Conservation (phyloP, 2,888 invertebrate species). For the Sarcophaga subvicina region DNA sequence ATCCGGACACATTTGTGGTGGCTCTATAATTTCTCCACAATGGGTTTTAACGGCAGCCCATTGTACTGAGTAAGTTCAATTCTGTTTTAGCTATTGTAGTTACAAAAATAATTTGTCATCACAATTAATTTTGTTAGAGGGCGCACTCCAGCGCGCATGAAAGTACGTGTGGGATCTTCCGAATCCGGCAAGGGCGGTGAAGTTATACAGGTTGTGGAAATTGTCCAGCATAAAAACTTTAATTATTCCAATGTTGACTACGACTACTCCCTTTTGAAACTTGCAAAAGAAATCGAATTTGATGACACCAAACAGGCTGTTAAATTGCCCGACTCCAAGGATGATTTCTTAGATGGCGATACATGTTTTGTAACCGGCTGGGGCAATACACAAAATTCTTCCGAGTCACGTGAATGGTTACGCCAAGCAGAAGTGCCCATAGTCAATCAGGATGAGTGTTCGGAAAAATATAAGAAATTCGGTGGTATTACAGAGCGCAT, state of each 20-base stretch:
- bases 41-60: constrained; percentile 81
- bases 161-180: constrained; percentile 84
- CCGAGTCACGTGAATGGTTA: constrained; percentile 78
- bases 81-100: background rate
- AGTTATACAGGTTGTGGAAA: constrained; percentile 82
- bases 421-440: constrained; percentile 84
- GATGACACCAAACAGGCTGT: constrained; percentile 82
- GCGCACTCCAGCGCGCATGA: constrained; percentile 73
- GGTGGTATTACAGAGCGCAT: constrained; percentile 83
- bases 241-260: constrained; percentile 83
- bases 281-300: constrained; percentile 82
- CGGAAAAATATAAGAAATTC: constrained; percentile 82
- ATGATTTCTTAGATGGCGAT: constrained; percentile 77
- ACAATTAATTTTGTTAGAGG: constrained; percentile 72
- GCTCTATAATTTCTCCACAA: constrained; percentile 78
- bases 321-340: constrained; percentile 79
- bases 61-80: constrained; percentile 78
- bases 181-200: constrained; percentile 82
- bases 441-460: constrained; percentile 83
- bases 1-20: constrained; percentile 79
- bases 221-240: constrained; percentile 83
- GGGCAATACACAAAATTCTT: constrained; percentile 79
- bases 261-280: constrained; percentile 84
- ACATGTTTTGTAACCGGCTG: constrained; percentile 80
- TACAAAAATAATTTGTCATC: background rate